Conservation (phyloP, 2,113 vertebrate genomes). For the Crypturellus undulatus region DNA sequence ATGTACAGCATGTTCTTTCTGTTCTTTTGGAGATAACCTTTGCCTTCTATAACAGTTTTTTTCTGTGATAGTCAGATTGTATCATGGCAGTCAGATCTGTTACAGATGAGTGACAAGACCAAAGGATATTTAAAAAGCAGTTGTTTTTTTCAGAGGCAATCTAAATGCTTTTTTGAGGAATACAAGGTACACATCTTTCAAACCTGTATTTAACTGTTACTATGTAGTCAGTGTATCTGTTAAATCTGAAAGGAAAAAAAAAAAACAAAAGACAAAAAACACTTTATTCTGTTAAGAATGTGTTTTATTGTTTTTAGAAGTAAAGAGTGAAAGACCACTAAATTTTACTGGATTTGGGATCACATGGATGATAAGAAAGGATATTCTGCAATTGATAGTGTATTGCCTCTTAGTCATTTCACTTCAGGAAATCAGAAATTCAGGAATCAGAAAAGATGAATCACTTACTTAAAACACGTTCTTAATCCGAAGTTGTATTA, state of each 20-base stretch:
- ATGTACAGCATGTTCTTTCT: background rate
- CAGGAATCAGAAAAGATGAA: slow-evolving; percentile 52
- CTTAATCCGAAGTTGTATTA: slow-evolving; percentile 49
- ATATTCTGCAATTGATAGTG: slow-evolving; percentile 38
- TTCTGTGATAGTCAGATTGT: background rate
- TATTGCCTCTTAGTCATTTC: slow-evolving; percentile 57
- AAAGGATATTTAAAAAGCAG: background rate
- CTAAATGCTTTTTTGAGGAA: slow-evolving; percentile 33
- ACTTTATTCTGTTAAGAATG: background rate
- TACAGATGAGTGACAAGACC: background rate
- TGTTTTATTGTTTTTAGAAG: background rate
- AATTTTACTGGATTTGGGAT: background rate
- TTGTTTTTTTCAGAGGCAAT: background rate
- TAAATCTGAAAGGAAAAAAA: background rate
- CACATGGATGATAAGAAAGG: background rate
- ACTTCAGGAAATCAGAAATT: slow-evolving; percentile 66
- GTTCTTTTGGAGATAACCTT: background rate
- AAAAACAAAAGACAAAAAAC: background rate
- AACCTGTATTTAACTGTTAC: background rate
- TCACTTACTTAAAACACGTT: background rate
- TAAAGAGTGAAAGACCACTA: background rate
- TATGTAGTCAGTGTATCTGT: slow-evolving; percentile 29
- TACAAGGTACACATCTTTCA: background rate
- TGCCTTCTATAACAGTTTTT: background rate
- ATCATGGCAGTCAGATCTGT: background rate